Evolutionary conservation across 2,888 invertebrate species (phyloP), one percentile per base, ranked within the genome.

Genomic region (Apeira syringaria): DNA sequence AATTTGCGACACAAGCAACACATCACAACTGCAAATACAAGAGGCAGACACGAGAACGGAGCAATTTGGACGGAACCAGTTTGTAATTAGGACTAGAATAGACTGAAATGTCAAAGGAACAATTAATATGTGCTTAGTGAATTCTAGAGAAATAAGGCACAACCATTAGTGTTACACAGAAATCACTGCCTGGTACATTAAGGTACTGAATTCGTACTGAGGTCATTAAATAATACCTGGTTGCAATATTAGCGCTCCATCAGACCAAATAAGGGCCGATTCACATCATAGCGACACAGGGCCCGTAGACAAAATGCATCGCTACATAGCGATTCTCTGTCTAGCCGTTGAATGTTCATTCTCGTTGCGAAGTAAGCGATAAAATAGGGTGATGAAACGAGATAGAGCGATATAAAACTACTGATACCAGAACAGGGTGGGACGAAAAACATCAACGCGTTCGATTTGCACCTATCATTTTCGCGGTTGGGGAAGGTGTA

Each of bases 31-130:
- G 40, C 8, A 55, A 55, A 61, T 9, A 20, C 38, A 25, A 31
- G 44, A 68, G 59, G 67, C 62, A 24, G 68, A 20, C 20, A 64
- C 64, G 64, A 67, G 55, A 72, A 61, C 73, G 71, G 74, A 81
- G 74, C 73, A 86, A 81, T 84, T 86, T 86, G 88, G 88, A 89
- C 88, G 88, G 88, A 87, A 82, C 78, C 67, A 70, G 79, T 82
- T 74, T 74, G 69, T 75, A 71, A 66, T 71, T 75, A 84, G 68
- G 88, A 87, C 87, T 88, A 87, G 87, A 83, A 69, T 64, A 68
- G 57, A 68, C 61, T 64, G 64, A 72, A 56, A 68, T 70, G 55
- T 72, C 57, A 72, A 76, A 84, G 81, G 80, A 87, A 83, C 82
- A 70, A 70, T 61, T 66, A 69, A 61, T 66, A 52, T 53, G 13